phyloP scores from a whole-genome alignment of 2,113 vertebrate species.

The Hippocampus mohnikei region DNA sequence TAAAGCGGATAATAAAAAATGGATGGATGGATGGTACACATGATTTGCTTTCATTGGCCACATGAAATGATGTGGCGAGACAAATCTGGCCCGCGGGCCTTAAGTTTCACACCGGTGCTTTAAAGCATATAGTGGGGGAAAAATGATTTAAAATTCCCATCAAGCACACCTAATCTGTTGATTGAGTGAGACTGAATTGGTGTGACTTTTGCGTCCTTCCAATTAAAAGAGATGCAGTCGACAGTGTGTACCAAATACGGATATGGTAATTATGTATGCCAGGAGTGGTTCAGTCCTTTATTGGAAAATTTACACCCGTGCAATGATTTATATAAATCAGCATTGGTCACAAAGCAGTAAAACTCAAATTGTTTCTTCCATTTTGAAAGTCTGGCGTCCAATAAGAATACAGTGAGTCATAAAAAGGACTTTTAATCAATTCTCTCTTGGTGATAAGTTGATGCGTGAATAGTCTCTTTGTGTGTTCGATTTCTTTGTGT shows the following conservation, averaged over 20 bases:
- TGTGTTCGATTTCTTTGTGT: slow-evolving; percentile 63
- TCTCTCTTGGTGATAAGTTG: slow-evolving; percentile 75
- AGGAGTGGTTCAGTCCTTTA: slow-evolving; percentile 70
- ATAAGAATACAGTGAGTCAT: slow-evolving; percentile 76
- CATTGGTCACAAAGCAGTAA: slow-evolving; percentile 77
- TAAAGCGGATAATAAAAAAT: too few species aligned
- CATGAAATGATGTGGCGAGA: too few species aligned
- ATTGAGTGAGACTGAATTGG: slow-evolving; percentile 43
- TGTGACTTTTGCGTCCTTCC: slow-evolving; percentile 51
- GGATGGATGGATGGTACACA: too few species aligned
- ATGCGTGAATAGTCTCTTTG: slow-evolving; percentile 68
- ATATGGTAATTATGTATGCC: slow-evolving; percentile 76
- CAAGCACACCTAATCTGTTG: slow-evolving; percentile 45
- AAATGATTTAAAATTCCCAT: slow-evolving; percentile 45
- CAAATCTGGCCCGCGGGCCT: too few species aligned
- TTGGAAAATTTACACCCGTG: slow-evolving; percentile 76
- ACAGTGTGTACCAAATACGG: slow-evolving; percentile 46
- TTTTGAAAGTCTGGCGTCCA: slow-evolving; percentile 78
- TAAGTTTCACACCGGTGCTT: neutral
- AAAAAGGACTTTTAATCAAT: slow-evolving; percentile 80
- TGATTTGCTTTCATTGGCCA: too few species aligned
- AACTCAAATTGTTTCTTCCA: slow-evolving; percentile 80
- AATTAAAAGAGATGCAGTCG: slow-evolving; percentile 55
- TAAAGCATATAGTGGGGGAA: slow-evolving; percentile 17
- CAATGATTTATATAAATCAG: slow-evolving; percentile 80